phyloP scores from a whole-genome alignment of 1,140 invertebrate genomes.

The Trigoniulus corallinus region DNA sequence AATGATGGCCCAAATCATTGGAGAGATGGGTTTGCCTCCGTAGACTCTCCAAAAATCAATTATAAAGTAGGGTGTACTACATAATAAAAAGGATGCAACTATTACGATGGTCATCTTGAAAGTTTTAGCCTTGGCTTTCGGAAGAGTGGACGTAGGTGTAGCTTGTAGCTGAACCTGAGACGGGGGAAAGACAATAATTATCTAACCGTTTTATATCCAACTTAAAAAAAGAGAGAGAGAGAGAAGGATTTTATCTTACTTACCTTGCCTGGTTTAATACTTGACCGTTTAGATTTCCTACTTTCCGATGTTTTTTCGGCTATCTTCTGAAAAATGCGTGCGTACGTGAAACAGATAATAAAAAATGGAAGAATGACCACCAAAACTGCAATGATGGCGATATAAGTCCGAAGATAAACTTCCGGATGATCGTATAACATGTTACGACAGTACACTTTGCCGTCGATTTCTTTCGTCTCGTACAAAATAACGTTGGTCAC shows the following conservation, averaged over 20 bases:
- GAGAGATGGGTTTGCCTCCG: constrained; percentile 17
- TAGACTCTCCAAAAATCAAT: constrained; percentile 26
- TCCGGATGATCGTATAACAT: constrained; percentile 18
- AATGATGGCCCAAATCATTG: constrained; percentile 17
- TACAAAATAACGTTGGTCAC: constrained; percentile 22
- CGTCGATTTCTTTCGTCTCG: constrained; percentile 10
- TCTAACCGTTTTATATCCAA: too few relatives aligned
- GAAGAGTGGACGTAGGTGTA: constrained; percentile 21
- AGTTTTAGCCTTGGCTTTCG: constrained; percentile 27
- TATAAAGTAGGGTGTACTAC: constrained; percentile 24
- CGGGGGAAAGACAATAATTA: neutral
- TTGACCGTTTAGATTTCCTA: constrained; percentile 11
- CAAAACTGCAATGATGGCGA: constrained; percentile 20
- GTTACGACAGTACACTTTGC: constrained; percentile 18
- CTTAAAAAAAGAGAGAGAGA: constrained; percentile 6
- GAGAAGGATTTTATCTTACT: constrained; percentile 9
- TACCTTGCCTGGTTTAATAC: constrained; percentile 8
- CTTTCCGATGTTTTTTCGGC: constrained; percentile 19
- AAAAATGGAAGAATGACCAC: constrained; percentile 22
- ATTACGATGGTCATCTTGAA: constrained; percentile 29
- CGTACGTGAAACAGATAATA: constrained; percentile 21
- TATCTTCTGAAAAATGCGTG: constrained; percentile 24
- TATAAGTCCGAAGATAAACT: constrained; percentile 19
- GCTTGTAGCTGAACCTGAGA: constrained; percentile 20
- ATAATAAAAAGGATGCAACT: constrained; percentile 22